Conservation (phyloP, 1,140 invertebrate species). For the Drosophila simulans region DNA sequence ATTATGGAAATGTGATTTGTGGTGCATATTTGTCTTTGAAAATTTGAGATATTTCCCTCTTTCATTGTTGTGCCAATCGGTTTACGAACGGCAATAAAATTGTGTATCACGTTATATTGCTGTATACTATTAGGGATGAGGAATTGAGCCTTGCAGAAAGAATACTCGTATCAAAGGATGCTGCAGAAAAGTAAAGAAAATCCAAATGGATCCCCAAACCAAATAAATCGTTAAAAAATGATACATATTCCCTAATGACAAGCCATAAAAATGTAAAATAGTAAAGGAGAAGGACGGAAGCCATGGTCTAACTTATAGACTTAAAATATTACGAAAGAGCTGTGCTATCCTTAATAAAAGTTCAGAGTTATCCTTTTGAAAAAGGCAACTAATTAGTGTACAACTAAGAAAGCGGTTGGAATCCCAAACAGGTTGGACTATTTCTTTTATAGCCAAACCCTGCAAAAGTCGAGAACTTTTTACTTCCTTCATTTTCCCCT, state of each 20-base stretch:
- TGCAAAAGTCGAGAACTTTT: not conserved
- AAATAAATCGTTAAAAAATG: not conserved
- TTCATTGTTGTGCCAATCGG: slow-evolving; percentile 32
- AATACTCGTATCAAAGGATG: not conserved
- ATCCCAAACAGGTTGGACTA: not conserved
- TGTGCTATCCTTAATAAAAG: not conserved
- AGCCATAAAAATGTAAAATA: not conserved
- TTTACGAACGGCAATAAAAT: slow-evolving; percentile 15
- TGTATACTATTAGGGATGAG: not conserved
- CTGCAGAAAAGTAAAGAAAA: not conserved
- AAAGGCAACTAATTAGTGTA: not conserved
- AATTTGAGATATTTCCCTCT: slow-evolving; percentile 29
- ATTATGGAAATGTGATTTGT: slow-evolving; percentile 43
- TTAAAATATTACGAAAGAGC: not conserved
- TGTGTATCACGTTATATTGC: slow-evolving; percentile 33
- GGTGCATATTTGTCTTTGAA: slow-evolving; percentile 42
- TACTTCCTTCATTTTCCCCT: not conserved
- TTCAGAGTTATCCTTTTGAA: not conserved
- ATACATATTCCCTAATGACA: not conserved
- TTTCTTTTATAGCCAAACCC: not conserved
- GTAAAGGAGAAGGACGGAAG: not conserved
- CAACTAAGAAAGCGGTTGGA: not conserved
- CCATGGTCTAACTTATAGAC: not conserved
- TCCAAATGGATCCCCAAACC: too few species aligned
- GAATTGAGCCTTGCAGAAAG: not conserved